phyloP scores from a whole-genome alignment of 2,113 vertebrate species.

The zebrafish (Danio rerio) region DNA sequence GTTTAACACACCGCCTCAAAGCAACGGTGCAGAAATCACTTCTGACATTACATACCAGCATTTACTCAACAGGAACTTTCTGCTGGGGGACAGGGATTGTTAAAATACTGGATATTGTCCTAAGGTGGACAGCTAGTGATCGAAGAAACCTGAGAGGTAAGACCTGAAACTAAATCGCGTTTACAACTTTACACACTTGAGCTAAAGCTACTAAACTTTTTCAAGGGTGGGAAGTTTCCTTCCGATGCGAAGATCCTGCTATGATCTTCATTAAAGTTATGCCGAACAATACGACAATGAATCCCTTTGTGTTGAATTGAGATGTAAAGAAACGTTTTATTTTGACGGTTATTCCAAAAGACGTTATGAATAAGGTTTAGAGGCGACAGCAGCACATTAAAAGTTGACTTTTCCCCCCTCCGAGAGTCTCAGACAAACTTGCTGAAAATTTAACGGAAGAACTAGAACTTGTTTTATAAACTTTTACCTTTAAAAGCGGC shows the following conservation, averaged over 20 bases:
- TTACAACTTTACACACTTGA: neutral
- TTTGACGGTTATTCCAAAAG: neutral
- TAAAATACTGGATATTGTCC: slow-evolving; percentile 23
- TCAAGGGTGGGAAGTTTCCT: slow-evolving; percentile 55
- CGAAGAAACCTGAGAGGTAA: slow-evolving; percentile 52
- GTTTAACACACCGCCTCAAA: slow-evolving; percentile 57
- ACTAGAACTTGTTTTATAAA: no score
- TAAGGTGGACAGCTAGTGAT: slow-evolving; percentile 36
- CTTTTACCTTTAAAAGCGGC: no score
- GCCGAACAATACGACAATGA: neutral
- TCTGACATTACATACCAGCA: slow-evolving; percentile 59
- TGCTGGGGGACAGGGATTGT: slow-evolving; percentile 55
- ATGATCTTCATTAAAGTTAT: no score
- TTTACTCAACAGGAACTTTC: slow-evolving; percentile 46
- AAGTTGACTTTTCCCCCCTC: neutral
- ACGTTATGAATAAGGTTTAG: neutral
- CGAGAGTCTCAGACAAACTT: neutral
- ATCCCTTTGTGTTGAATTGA: neutral
- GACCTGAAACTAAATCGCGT: slow-evolving; percentile 17
- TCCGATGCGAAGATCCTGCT: neutral
- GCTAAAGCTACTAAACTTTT: slow-evolving; percentile 43
- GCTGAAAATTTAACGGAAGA: neutral
- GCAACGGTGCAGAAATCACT: slow-evolving; percentile 48
- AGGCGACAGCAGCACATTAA: neutral
- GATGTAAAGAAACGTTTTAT: neutral